phyloP scores from a whole-genome alignment of 2,113 vertebrate genomes.

The Paralichthys olivaceus region DNA sequence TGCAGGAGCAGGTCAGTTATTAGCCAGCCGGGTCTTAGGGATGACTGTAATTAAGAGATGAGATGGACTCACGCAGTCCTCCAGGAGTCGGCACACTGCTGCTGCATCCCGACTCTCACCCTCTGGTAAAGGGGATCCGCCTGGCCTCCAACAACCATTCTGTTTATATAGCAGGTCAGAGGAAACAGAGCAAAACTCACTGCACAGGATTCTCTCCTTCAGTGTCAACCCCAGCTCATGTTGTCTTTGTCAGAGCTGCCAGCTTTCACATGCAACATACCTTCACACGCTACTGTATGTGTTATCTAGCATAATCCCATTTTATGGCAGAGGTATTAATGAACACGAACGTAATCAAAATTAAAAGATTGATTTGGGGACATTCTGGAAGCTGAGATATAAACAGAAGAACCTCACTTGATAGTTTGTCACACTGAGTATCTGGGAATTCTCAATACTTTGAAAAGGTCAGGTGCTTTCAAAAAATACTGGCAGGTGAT shows the following conservation, averaged over 20 bases:
- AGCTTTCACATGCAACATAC: no score
- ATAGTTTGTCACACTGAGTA: background rate
- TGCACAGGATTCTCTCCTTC: background rate
- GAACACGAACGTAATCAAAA: background rate
- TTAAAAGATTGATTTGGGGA: background rate
- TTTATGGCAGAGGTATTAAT: no score
- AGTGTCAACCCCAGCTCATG: background rate
- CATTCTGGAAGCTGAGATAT: no score
- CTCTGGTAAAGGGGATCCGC: slow-evolving; percentile 1
- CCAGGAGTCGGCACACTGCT: slow-evolving; percentile 50
- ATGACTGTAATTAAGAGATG: slow-evolving; percentile 75
- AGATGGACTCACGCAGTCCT: slow-evolving; percentile 54
- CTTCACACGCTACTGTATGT: no score
- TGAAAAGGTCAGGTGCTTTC: background rate
- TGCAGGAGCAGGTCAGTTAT: slow-evolving; percentile 53
- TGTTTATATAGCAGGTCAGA: slow-evolving; percentile 59
- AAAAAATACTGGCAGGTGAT: background rate
- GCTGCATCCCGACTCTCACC: background rate
- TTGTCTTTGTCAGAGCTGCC: background rate
- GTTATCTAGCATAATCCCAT: no score
- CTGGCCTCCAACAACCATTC: slow-evolving; percentile 14
- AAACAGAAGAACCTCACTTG: no score
- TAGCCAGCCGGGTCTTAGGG: slow-evolving; percentile 61
- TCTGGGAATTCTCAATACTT: no score
- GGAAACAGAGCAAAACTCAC: slow-evolving; percentile 47